Evolutionary conservation across 2,113 vertebrate species (phyloP).

Genomic region (Rhagologus leucostigma): DNA sequence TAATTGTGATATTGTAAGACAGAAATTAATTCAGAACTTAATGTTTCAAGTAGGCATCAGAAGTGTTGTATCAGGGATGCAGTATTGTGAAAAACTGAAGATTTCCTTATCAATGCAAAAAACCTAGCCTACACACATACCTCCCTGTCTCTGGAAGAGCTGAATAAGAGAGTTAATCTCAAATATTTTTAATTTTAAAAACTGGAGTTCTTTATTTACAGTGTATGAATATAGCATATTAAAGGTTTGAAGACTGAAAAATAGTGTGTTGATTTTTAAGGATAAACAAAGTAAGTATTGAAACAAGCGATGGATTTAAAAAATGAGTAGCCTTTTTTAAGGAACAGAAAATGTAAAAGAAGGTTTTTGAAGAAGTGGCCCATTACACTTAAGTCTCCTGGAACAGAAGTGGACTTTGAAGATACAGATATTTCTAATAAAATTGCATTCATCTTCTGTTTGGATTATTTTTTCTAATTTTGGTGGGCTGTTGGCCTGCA

Average conservation of each 20-base stretch:
- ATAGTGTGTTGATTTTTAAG: not conserved
- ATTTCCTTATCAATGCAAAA: not conserved
- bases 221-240: not conserved
- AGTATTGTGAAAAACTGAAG: not conserved
- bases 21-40: not conserved
- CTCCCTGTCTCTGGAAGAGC: not conserved
- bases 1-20: not conserved
- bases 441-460: not conserved
- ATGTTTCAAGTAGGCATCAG: not conserved
- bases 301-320: not conserved
- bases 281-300: not conserved
- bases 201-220: not conserved
- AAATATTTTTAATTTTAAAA: not conserved
- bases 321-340: not conserved
- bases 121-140: accelerated
- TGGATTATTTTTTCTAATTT: not conserved
- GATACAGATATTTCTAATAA: not conserved
- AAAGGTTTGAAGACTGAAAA: not conserved
- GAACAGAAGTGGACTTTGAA: not conserved
- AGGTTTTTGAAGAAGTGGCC: not conserved
- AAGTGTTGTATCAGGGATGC: not conserved
- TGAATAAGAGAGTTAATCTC: not conserved
- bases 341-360: not conserved
- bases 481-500: not conserved
- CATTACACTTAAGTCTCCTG: not conserved